Evolutionary conservation across 2,888 invertebrate genomes (phyloP).

Genomic region (Oligia fasciuncula): DNA sequence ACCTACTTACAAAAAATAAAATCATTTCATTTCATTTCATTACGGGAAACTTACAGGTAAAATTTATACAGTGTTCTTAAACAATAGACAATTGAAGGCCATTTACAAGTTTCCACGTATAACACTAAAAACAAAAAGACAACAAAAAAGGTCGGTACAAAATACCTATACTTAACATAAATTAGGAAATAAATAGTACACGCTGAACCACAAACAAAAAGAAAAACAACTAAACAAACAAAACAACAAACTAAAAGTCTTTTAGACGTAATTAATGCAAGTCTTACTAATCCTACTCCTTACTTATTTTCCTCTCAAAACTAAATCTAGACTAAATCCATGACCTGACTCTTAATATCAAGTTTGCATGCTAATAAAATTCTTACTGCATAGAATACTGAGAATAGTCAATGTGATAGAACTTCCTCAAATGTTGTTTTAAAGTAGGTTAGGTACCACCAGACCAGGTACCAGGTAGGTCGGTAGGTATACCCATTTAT

Average conservation of each 20-base stretch:
- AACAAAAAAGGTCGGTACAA: neutral
- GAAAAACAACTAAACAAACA: too few relatives aligned
- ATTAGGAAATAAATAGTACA: neutral
- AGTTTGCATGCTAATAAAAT: neutral
- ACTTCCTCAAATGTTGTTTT: neutral
- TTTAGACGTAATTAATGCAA: too few relatives aligned
- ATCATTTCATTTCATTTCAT: too few relatives aligned
- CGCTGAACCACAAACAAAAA: neutral
- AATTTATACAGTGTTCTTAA: neutral
- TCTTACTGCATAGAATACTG: neutral
- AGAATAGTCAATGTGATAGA: neutral
- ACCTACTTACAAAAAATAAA: too few relatives aligned
- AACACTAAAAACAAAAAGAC: neutral
- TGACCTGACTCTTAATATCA: neutral
- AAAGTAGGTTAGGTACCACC: neutral
- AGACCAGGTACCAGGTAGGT: too few relatives aligned
- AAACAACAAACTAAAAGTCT: neutral
- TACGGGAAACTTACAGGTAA: neutral
- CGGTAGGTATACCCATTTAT: neutral
- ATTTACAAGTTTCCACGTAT: neutral
- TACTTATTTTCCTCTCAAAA: slow-evolving; percentile 7
- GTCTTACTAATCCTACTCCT: neutral
- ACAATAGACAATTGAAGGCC: neutral
- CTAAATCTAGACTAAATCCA: neutral
- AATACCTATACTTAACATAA: neutral